Percentiles rank a stretch among this genome's conserved stretches.
Evolutionary conservation across 2,113 vertebrate genomes (phyloP).

Genomic region (Podocnemis expansa): DNA sequence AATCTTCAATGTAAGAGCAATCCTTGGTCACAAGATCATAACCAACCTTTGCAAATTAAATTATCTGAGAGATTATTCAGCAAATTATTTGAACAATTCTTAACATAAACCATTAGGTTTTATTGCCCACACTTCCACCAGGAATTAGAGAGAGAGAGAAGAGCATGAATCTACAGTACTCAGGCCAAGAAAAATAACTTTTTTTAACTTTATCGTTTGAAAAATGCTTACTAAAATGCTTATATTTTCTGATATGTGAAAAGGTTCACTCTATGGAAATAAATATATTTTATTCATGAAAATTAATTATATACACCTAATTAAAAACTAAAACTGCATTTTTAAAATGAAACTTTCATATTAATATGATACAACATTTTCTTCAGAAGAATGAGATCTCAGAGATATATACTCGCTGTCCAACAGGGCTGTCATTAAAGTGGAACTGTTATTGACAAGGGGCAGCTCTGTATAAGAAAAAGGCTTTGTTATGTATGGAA

Average conservation of each 20-base stretch:
- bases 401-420: constrained; percentile 76
- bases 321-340: constrained; percentile 65
- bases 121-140: constrained; percentile 13
- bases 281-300: constrained; percentile 58
- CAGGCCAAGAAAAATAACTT: constrained; percentile 46
- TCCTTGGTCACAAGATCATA: constrained; percentile 63
- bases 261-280: constrained; percentile 38
- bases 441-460: constrained; percentile 63
- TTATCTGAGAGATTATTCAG: constrained; percentile 38
- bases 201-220: constrained; percentile 29
- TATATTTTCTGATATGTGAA: constrained; percentile 26
- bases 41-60: constrained; percentile 47
- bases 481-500: constrained; percentile 63
- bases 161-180: constrained; percentile 27
- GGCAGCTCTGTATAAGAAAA: constrained; percentile 67
- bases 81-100: constrained; percentile 39
- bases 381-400: constrained; percentile 78
- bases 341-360: constrained; percentile 48
- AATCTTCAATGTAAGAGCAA: constrained; percentile 54
- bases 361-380: constrained; percentile 45
- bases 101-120: constrained; percentile 34
- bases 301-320: constrained; percentile 67
- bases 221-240: constrained; percentile 52
- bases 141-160: constrained; percentile 48
- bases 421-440: constrained; percentile 71